A percentile compares a stretch with the other conserved stretches of the same genome.
These are phyloP conservation scores for Pseudomyrmex cubaensis DNA, from an alignment of 1,140 invertebrate genomes.

Conservation along the genomic window DNA sequence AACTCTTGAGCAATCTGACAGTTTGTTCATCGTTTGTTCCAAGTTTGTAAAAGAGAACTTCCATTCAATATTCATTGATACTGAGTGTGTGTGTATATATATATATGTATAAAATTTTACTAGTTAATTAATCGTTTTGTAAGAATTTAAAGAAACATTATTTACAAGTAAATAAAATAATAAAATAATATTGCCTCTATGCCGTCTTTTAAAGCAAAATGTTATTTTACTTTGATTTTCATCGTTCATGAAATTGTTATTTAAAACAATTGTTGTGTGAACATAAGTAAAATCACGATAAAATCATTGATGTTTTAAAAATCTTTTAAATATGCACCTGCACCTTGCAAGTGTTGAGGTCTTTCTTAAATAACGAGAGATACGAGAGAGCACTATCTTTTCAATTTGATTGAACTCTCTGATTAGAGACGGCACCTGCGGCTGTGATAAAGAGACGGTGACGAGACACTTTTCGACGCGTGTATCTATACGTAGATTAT, in stretches of 20 bases:
- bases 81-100: too few species aligned
- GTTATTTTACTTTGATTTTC: too few species aligned
- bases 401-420: constrained; percentile 13
- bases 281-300: too few species aligned
- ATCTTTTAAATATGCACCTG: too few species aligned
- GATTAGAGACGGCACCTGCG: background rate
- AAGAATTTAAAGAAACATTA: background rate
- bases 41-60: background rate
- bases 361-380: constrained; percentile 14
- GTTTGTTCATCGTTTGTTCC: background rate
- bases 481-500: constrained; percentile 15
- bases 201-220: too few species aligned
- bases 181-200: too few species aligned
- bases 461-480: background rate
- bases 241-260: too few species aligned
- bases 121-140: too few species aligned
- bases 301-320: too few species aligned
- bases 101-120: too few species aligned
- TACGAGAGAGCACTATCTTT: constrained; percentile 20
- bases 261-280: too few species aligned
- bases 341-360: too few species aligned
- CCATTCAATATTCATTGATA: background rate
- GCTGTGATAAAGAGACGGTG: constrained; percentile 23
- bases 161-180: background rate
- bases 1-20: background rate